Conservation (phyloP, 2,113 vertebrate genomes). For the Heterocephalus glaber region DNA sequence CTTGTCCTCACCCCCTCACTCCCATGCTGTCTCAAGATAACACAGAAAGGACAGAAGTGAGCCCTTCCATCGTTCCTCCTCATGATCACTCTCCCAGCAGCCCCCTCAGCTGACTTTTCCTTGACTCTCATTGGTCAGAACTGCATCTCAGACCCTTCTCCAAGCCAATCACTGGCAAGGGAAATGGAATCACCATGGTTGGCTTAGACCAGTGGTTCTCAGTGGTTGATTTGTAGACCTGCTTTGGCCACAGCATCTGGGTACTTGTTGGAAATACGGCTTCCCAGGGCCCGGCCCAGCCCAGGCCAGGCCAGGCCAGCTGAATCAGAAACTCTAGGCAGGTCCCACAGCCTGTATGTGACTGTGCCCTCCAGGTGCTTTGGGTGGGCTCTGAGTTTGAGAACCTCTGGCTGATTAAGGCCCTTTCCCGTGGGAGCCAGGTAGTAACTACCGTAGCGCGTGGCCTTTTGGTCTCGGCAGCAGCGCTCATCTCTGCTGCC, state of each 20-base stretch:
- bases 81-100: background rate
- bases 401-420: background rate
- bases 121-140: background rate
- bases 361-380: background rate
- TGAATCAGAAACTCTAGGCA: slow-evolving; percentile 1
- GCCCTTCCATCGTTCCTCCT: background rate
- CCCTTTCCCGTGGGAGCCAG: background rate
- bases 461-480: background rate
- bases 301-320: no score
- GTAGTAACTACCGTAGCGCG: background rate
- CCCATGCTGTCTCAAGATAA: background rate
- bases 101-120: background rate
- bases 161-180: background rate
- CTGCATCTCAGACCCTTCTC: background rate
- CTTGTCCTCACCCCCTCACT: background rate
- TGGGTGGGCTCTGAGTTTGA: background rate
- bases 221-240: background rate
- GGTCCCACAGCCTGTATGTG: background rate
- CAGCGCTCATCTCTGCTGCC: background rate
- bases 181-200: background rate
- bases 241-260: background rate
- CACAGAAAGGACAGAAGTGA: background rate
- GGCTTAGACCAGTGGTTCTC: background rate
- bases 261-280: background rate
- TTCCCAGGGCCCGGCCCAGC: background rate